phyloP scores from a whole-genome alignment of 2,113 vertebrate species.

The Megaceryle torquata region DNA sequence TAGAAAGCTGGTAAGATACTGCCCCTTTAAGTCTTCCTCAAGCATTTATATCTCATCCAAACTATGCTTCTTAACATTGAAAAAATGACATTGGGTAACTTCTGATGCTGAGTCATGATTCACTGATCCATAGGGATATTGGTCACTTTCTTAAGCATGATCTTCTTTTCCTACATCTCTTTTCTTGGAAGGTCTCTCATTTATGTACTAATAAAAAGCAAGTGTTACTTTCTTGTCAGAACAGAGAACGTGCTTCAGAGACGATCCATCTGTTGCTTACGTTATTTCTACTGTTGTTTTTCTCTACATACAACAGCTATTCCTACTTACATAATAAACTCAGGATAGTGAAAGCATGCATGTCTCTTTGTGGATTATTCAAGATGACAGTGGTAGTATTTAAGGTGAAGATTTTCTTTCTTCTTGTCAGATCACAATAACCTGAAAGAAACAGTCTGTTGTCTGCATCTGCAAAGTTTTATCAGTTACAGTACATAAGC shows the following conservation, averaged over 20 bases:
- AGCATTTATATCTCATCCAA: neutral
- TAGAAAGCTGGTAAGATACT: neutral
- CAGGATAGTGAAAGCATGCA: neutral
- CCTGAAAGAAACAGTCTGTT: neutral
- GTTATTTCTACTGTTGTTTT: neutral
- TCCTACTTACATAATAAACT: neutral
- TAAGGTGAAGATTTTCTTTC: neutral
- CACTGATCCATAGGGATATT: neutral
- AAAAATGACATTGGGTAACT: neutral
- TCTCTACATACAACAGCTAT: neutral
- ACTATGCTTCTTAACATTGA: neutral
- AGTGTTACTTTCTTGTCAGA: neutral
- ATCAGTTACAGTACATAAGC: neutral
- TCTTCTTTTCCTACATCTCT: neutral
- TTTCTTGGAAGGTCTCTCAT: neutral
- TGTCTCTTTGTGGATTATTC: neutral
- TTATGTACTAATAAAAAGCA: neutral
- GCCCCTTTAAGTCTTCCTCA: neutral
- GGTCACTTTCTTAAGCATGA: neutral
- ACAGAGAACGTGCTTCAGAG: neutral
- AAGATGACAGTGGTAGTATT: neutral
- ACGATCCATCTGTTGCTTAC: neutral
- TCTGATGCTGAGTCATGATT: neutral
- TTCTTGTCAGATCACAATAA: neutral
- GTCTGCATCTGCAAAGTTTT: neutral